These are phyloP conservation scores for Brachionus koreanus DNA, from an alignment of 1,140 invertebrate genomes.

Conservation along the genomic window DNA sequence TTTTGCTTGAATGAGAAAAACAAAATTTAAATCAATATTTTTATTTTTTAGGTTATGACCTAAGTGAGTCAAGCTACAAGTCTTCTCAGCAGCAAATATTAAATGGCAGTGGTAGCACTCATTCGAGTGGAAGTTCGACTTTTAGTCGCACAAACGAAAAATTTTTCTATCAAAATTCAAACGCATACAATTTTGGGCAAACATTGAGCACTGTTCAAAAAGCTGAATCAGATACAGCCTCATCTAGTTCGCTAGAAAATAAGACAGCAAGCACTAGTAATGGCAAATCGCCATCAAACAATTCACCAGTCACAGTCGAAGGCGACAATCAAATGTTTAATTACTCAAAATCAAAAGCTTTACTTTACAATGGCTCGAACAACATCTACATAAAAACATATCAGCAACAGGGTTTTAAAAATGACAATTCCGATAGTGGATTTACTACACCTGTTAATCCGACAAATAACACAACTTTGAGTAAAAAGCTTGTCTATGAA, in stretches of 20 bases:
- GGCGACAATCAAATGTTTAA: background rate
- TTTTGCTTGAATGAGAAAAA: background rate
- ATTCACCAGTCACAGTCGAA: constrained; percentile 20
- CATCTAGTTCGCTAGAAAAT: constrained; percentile 33
- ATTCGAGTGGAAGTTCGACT: constrained; percentile 10
- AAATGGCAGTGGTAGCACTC: constrained; percentile 15
- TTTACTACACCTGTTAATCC: constrained; percentile 28
- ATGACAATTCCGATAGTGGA: constrained; percentile 12
- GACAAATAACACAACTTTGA: background rate
- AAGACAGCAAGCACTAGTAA: constrained; percentile 23
- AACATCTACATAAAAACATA: constrained; percentile 25
- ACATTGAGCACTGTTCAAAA: background rate
- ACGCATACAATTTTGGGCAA: constrained; percentile 1
- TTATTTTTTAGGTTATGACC: constrained; percentile 25
- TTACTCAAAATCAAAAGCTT: background rate
- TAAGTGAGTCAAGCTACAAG: constrained; percentile 21
- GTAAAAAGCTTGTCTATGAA: constrained; percentile 37
- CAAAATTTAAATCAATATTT: background rate
- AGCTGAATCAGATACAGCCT: constrained; percentile 11
- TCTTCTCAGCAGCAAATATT: constrained; percentile 43
- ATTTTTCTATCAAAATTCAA: constrained; percentile 22
- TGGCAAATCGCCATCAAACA: constrained; percentile 13
- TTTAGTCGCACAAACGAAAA: constrained; percentile 21
- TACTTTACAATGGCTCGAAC: constrained; percentile 12
- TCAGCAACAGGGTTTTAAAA: background rate